Evolutionary conservation across 2,113 vertebrate species (phyloP).

Genomic region (Opisthocomus hoazin): DNA sequence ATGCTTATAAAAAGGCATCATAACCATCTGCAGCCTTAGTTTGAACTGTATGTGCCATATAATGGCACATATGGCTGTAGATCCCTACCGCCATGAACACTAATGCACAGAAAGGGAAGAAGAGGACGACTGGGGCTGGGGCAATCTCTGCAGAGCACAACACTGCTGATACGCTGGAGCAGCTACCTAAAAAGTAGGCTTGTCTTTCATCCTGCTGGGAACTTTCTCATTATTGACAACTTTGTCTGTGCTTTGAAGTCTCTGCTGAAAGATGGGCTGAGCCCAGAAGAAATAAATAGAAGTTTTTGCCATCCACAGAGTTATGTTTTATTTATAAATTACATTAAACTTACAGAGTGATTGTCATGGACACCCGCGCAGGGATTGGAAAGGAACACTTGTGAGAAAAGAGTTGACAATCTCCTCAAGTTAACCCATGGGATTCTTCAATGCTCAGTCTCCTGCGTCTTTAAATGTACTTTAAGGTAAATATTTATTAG

Average conservation of each 20-base stretch:
- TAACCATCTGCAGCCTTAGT: not conserved
- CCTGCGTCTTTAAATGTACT: not conserved
- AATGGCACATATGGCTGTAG: not conserved
- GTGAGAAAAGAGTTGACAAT: conserved; percentile 48
- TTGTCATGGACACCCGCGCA: conserved; percentile 57
- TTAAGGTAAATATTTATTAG: not conserved
- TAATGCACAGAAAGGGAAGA: not conserved
- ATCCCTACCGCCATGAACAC: not conserved
- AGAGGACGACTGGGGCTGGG: not conserved
- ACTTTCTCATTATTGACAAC: conserved; percentile 17
- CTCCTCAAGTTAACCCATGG: conserved; percentile 38
- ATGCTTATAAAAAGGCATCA: not conserved
- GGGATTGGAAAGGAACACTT: conserved; percentile 36
- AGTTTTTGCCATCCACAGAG: conserved; percentile 38
- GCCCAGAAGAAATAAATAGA: conserved; percentile 51
- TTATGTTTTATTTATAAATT: conserved; percentile 65
- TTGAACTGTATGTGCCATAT: not conserved
- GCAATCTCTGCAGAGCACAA: not conserved
- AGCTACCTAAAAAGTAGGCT: not conserved
- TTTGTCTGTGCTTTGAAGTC: conserved; percentile 16
- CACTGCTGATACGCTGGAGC: not conserved
- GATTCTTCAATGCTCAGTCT: not conserved
- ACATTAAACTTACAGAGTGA: conserved; percentile 53
- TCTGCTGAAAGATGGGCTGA: conserved; percentile 47
- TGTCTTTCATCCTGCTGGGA: not conserved